Conservation (phyloP, 2,888 invertebrate genomes). For the Luperina testacea region DNA sequence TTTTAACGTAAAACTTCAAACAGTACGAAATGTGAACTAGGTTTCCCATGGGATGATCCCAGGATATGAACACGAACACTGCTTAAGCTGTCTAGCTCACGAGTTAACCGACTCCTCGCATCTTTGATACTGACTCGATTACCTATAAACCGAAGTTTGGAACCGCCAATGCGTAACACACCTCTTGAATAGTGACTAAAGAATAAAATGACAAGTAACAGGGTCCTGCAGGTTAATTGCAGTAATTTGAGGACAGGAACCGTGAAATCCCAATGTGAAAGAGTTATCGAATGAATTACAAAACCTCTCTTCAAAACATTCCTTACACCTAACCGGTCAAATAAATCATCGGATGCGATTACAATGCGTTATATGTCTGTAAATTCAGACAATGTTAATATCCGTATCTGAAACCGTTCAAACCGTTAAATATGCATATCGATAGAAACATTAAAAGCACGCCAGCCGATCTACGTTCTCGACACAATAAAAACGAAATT, state of each 20-base stretch:
- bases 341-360: background rate
- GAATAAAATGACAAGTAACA: background rate
- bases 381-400: conserved; percentile 27
- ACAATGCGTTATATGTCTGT: background rate
- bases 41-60: background rate
- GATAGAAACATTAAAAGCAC: conserved; percentile 18
- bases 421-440: conserved; percentile 1
- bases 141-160: background rate
- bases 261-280: background rate
- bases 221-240: background rate
- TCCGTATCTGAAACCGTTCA: conserved; percentile 28
- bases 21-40: background rate
- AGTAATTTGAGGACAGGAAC: background rate
- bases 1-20: background rate
- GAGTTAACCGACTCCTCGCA: background rate
- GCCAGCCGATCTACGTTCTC: background rate
- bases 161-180: background rate
- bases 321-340: background rate
- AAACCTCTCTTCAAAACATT: background rate
- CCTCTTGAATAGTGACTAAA: background rate
- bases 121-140: background rate
- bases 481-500: background rate
- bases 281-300: background rate
- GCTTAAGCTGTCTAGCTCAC: background rate
- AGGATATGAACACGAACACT: background rate